Evolutionary conservation across 2,888 invertebrate species (phyloP).

Genomic region (Petrophora chlorosata): DNA sequence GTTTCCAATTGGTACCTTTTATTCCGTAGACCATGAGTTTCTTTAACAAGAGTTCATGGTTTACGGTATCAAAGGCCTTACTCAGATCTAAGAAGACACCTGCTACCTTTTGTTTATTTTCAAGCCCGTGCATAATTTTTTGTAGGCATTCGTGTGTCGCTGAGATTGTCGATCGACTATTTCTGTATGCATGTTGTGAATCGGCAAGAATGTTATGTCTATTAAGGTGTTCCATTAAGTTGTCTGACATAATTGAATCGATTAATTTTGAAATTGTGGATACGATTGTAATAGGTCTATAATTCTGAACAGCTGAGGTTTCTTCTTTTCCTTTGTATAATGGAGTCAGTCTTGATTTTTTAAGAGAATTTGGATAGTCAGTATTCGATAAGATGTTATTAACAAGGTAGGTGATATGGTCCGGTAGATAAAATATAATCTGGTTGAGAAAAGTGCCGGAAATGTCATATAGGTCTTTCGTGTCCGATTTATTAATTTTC

Average conservation of each 20-base stretch:
- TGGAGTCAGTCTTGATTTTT: neutral
- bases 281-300: slow-evolving; percentile 1
- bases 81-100: neutral
- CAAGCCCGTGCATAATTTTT: no score
- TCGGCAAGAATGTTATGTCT: neutral
- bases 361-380: neutral
- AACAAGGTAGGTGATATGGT: slow-evolving; percentile 1
- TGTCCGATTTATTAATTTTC: no score
- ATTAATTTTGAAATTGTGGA: slow-evolving; percentile 6
- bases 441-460: neutral
- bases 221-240: neutral
- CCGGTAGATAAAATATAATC: neutral
- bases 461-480: slow-evolving; percentile 3
- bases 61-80: no score
- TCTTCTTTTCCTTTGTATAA: slow-evolving; percentile 2
- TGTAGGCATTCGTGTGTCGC: no score
- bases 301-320: neutral
- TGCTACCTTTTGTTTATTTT: neutral
- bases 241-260: neutral
- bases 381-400: neutral
- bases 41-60: no score
- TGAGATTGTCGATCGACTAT: neutral
- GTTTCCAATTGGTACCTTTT: neutral
- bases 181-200: neutral
- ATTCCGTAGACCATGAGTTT: neutral